A percentile compares a stretch with the other conserved stretches of the same genome.
These are phyloP conservation scores for Mythimna ferrago DNA, from an alignment of 2,888 invertebrate species.

Conservation along the genomic window DNA sequence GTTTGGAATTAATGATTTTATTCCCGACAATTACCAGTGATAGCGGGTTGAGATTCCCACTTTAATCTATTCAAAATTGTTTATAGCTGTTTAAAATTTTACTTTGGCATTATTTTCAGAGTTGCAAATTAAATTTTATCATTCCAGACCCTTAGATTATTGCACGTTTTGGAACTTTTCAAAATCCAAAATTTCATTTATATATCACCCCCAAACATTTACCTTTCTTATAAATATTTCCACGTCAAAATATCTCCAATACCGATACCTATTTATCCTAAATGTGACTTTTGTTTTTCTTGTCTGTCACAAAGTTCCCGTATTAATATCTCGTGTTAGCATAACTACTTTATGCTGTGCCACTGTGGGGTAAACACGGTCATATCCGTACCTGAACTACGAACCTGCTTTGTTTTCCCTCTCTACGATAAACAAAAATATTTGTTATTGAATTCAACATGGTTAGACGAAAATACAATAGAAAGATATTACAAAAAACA, in stretches of 20 bases:
- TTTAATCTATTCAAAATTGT: conserved; percentile 79
- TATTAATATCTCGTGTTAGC: conserved; percentile 88
- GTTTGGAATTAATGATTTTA: conserved; percentile 90
- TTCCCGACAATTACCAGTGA: conserved; percentile 84
- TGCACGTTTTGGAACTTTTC: not conserved
- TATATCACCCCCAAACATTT: conserved; percentile 8
- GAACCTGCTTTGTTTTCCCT: conserved; percentile 49
- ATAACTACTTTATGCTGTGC: conserved; percentile 82
- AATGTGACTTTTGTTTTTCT: conserved; percentile 87
- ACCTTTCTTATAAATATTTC: conserved; percentile 56
- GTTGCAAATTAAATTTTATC: conserved; percentile 30
- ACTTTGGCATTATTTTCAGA: conserved; percentile 56
- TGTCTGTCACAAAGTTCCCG: conserved; percentile 82
- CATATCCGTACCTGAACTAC: conserved; percentile 77
- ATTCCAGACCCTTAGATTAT: not conserved
- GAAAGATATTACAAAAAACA: conserved; percentile 63
- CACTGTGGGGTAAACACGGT: conserved; percentile 79
- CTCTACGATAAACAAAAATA: conserved; percentile 68
- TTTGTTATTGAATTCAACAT: conserved; percentile 57
- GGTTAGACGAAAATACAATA: conserved; percentile 48
- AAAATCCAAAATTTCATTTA: not conserved
- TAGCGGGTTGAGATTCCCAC: conserved; percentile 76
- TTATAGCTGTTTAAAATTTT: conserved; percentile 73
- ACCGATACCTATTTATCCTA: conserved; percentile 70
- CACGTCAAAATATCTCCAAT: conserved; percentile 61